phyloP scores from a whole-genome alignment of 1,140 invertebrate genomes.

The Megalopta genalis region DNA sequence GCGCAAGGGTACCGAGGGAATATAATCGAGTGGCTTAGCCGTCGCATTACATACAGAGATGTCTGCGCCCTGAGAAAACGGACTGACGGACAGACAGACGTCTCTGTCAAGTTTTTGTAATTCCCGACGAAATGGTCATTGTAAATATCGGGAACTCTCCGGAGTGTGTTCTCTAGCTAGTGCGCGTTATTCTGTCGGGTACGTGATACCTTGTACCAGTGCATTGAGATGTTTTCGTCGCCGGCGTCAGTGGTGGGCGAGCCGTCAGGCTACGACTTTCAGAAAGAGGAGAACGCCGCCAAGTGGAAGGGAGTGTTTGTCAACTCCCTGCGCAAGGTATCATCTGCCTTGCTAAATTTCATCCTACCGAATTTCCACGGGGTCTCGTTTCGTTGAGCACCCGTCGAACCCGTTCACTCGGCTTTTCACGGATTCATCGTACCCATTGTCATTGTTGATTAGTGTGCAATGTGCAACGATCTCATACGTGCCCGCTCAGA shows the following conservation, averaged over 20 bases:
- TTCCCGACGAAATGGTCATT: slow-evolving; percentile 55
- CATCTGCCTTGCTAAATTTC: background rate
- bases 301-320: slow-evolving; percentile 95
- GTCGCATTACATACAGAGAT: slow-evolving; percentile 55
- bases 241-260: slow-evolving; percentile 81
- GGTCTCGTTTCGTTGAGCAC: too few species aligned
- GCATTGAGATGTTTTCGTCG: slow-evolving; percentile 81
- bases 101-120: slow-evolving; percentile 54
- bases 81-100: slow-evolving; percentile 57
- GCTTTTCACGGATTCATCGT: background rate
- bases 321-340: slow-evolving; percentile 87
- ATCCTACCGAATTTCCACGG: background rate
- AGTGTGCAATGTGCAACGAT: slow-evolving; percentile 1
- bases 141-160: slow-evolving; percentile 52
- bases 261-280: slow-evolving; percentile 90
- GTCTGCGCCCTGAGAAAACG: slow-evolving; percentile 52
- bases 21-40: slow-evolving; percentile 54
- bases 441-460: slow-evolving; percentile 34
- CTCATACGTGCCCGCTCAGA: background rate
- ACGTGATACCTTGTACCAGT: slow-evolving; percentile 39
- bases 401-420: background rate
- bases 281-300: slow-evolving; percentile 90
- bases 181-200: slow-evolving; percentile 35
- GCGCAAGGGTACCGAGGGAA: slow-evolving; percentile 8
- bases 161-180: slow-evolving; percentile 43